Evolutionary conservation across 2,797 vertebrate genomes (phyloP).

Genomic region (Cryptoprocta ferox): DNA sequence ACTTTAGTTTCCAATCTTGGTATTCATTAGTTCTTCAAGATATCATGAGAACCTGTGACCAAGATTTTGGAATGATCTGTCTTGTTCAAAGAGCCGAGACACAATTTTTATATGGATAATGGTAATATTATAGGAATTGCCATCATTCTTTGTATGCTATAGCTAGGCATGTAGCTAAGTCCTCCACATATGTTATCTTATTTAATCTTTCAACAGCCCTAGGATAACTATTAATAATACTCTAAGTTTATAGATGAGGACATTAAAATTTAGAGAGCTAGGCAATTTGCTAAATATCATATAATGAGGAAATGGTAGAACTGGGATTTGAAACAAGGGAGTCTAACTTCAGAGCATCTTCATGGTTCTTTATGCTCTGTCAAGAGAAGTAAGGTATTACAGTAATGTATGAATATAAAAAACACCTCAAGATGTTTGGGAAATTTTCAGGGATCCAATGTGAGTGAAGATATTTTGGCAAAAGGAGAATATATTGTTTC

Average conservation of each 20-base stretch:
- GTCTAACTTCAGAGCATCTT: background rate
- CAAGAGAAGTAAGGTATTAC: background rate
- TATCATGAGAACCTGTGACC: background rate
- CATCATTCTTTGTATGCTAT: background rate
- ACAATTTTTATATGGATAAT: constrained; percentile 4
- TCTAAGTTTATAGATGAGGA: background rate
- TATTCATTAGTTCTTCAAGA: background rate
- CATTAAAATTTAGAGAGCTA: background rate
- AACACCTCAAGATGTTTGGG: background rate
- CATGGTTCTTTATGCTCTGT: background rate
- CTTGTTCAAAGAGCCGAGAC: background rate
- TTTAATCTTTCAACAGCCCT: background rate
- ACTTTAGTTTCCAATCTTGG: background rate
- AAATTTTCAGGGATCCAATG: constrained; percentile 6
- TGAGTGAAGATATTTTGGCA: background rate
- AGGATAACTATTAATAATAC: background rate
- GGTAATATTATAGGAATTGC: background rate
- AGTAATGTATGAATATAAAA: background rate
- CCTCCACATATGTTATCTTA: background rate
- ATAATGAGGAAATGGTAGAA: background rate
- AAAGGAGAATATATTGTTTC: background rate
- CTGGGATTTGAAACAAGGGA: background rate
- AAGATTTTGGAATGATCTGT: background rate
- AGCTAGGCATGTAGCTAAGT: background rate
- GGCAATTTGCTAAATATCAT: background rate